A percentile compares a stretch with the other conserved stretches of the same genome.
These are phyloP conservation scores for Macrostomum lignano DNA, from an alignment of 1,140 invertebrate genomes.

Conservation along the genomic window DNA sequence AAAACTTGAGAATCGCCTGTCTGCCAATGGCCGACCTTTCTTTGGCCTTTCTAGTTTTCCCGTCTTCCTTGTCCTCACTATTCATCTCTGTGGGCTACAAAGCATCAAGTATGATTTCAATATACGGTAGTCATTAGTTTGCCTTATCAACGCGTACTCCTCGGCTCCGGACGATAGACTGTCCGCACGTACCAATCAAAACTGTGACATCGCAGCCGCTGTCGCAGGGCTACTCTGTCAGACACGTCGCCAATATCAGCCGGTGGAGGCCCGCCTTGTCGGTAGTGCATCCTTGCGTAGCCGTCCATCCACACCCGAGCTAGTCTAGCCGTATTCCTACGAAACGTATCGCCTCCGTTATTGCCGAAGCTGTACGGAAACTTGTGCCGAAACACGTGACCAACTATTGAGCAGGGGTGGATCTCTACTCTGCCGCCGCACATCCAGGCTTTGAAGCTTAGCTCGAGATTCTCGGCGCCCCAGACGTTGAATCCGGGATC, in stretches of 20 bases:
- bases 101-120: too few relatives aligned
- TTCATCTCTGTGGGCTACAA: too few relatives aligned
- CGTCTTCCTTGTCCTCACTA: too few relatives aligned
- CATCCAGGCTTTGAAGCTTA: conserved; percentile 70
- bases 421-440: conserved; percentile 77
- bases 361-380: conserved; percentile 14
- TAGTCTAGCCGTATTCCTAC: conserved; percentile 29
- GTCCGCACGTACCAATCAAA: conserved; percentile 95
- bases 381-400: conserved; percentile 53
- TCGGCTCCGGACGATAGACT: too few relatives aligned
- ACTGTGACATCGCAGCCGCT: conserved; percentile 58
- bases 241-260: conserved; percentile 46
- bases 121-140: too few relatives aligned
- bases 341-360: conserved; percentile 14
- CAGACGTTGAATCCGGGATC: conserved; percentile 95
- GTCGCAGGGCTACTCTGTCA: conserved; percentile 41
- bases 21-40: too few relatives aligned
- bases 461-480: conserved; percentile 87
- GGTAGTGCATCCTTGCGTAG: conserved; percentile 38
- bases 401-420: conserved; percentile 74
- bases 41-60: too few relatives aligned
- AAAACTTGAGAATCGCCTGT: too few relatives aligned
- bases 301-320: conserved; percentile 50
- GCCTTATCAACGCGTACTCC: too few relatives aligned
- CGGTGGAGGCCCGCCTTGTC: conserved; percentile 13